Conservation (phyloP, 2,888 invertebrate genomes). For the Andrena camellia region DNA sequence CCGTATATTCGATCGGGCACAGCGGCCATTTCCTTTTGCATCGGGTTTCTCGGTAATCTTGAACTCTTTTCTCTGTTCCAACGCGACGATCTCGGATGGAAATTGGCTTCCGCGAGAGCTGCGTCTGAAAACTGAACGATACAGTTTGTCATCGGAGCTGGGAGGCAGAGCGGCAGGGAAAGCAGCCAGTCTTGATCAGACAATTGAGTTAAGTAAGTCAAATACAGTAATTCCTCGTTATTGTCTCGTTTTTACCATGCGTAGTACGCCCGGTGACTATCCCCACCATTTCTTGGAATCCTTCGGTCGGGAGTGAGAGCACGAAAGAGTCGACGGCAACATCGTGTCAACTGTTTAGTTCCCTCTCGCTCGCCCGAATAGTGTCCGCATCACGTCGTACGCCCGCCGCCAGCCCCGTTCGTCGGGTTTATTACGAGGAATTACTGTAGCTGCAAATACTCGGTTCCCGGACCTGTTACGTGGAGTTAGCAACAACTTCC, state of each 20-base stretch:
- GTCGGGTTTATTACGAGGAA: too few species aligned
- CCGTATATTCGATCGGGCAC: conserved; percentile 40
- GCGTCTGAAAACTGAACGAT: conserved; percentile 39
- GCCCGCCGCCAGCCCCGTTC: too few species aligned
- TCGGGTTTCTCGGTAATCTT: conserved; percentile 24
- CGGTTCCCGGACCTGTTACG: conserved; percentile 28
- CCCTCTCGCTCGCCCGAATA: too few species aligned
- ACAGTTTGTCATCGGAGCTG: conserved; percentile 40
- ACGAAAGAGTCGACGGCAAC: too few species aligned
- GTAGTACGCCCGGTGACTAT: too few species aligned
- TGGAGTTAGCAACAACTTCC: conserved; percentile 40
- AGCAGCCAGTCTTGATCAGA: conserved; percentile 67
- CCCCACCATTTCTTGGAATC: too few species aligned
- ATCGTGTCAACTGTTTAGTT: too few species aligned
- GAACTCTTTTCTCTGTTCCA: conserved; percentile 30
- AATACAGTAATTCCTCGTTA: too few species aligned
- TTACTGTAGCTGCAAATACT: conserved; percentile 63
- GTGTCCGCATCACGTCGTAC: too few species aligned
- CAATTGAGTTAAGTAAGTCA: conserved; percentile 78
- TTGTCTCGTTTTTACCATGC: too few species aligned
- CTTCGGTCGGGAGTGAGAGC: too few species aligned
- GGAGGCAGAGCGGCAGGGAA: conserved; percentile 36
- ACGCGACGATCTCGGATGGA: conserved; percentile 18
- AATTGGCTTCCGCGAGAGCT: conserved; percentile 21
- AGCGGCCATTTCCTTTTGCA: conserved; percentile 30